Evolutionary conservation across 2,113 vertebrate genomes (phyloP), one percentile per base, ranked within the genome.

Genomic region (Tichodroma muraria): DNA sequence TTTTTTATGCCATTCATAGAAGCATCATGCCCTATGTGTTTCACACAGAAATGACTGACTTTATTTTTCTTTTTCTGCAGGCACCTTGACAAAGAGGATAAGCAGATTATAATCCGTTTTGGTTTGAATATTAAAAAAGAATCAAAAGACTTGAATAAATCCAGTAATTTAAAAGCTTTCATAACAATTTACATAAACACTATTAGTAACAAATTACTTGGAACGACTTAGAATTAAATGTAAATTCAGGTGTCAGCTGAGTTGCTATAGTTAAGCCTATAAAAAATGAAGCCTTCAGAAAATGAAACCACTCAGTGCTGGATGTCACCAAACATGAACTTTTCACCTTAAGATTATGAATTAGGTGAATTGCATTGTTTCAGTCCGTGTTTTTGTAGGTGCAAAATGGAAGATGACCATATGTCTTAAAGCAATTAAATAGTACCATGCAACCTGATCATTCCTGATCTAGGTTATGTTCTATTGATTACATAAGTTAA

Each of bases 11-110:
- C 18, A 52, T 13, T 57, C 25, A 21, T 60, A 64, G 54, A 10
- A 65, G 14, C 42, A 50, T 82, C 61, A 16, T 42, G n/a, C 24
- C 30, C 19, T 40, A 7, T 81, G 25, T 82, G 8, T 79, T 89
- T 93, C 61, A 76, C 31, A 38, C 2, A 35, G 33, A 83, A 88
- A 53, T 83, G 24, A 70, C 59, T 79, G 78, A 49, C 53, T 80
- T 59, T 60, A 61, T 82, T 94, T 69, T 87, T 92, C 50, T 91
- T 93, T 66, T 88, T 88, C 94, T 93, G 60, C 76, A 95, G 93
- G 49, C 9, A 1, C 73, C 63, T 92, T 76, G 71, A 61, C 83
- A 94, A 96, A 94, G 73, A 82, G 82, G 83, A 89, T 95, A 96
- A 96, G 85, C 45, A 83, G 75, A 84, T 92, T 86, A 53, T 77